Evolutionary conservation across 2,888 invertebrate species (phyloP).

Genomic region (Lamproptera curius): DNA sequence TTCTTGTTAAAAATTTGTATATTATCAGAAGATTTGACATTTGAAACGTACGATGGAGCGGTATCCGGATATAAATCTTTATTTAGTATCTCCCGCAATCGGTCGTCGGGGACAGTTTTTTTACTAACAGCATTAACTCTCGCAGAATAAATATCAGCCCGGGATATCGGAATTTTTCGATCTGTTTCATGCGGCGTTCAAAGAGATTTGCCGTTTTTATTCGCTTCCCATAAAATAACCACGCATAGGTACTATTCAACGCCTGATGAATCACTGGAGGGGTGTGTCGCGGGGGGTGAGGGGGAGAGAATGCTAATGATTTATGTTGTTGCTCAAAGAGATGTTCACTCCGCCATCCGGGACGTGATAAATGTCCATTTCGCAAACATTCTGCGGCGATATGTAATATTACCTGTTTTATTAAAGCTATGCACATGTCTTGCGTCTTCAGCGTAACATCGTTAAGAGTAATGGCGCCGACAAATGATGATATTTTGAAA

Average conservation of each 20-base stretch:
- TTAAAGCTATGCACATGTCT: constrained; percentile 1
- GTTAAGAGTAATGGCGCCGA: background rate
- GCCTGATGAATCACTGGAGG: constrained; percentile 41
- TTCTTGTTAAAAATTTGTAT: too few species aligned
- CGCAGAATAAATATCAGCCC: too few species aligned
- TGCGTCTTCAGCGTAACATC: background rate
- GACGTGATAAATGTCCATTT: constrained; percentile 56
- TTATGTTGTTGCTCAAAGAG: constrained; percentile 55
- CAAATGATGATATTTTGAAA: background rate
- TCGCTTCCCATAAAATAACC: background rate
- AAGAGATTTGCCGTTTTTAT: background rate
- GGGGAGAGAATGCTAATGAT: constrained; percentile 48
- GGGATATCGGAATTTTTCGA: too few species aligned
- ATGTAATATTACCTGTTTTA: constrained; percentile 14
- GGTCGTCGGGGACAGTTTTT: too few species aligned
- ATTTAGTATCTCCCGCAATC: too few species aligned
- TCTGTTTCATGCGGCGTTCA: too few species aligned
- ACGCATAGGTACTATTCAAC: background rate
- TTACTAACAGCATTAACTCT: too few species aligned
- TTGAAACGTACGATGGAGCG: too few species aligned
- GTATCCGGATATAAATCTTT: too few species aligned
- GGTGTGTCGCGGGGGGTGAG: constrained; percentile 22
- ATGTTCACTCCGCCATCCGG: constrained; percentile 45
- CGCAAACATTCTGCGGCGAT: constrained; percentile 31
- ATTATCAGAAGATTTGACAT: too few species aligned